A percentile compares a stretch with the other conserved stretches of the same genome.
Evolutionary conservation across 2,888 invertebrate genomes (phyloP).

Genomic region (Sarcophaga caerulescens): DNA sequence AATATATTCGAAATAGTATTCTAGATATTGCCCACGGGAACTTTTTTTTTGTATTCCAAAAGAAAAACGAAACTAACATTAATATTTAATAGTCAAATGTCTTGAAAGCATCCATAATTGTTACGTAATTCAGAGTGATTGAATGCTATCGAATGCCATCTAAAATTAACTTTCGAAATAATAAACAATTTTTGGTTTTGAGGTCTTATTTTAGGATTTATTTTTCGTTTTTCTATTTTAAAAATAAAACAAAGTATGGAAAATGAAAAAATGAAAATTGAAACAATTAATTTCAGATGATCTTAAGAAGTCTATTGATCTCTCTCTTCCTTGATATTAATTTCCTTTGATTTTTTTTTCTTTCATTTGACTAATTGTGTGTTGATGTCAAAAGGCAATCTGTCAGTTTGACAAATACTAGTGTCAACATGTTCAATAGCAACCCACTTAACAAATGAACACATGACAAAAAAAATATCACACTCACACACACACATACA

Average conservation of each 20-base stretch:
- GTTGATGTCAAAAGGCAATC: slow-evolving; percentile 57
- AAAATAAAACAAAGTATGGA: slow-evolving; percentile 1
- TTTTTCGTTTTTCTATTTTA: background rate
- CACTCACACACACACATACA: background rate
- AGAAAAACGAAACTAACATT: background rate
- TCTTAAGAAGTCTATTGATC: slow-evolving; percentile 47
- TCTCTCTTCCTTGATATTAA: background rate
- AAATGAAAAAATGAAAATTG: slow-evolving; percentile 12
- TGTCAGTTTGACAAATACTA: slow-evolving; percentile 65
- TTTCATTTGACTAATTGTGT: slow-evolving; percentile 52
- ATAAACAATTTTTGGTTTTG: slow-evolving; percentile 27
- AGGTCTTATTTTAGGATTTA: background rate
- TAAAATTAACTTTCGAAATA: slow-evolving; percentile 44
- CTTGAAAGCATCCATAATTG: background rate
- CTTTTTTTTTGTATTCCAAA: too few species aligned
- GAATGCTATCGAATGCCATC: slow-evolving; percentile 25
- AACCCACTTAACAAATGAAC: slow-evolving; percentile 28
- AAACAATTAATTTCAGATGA: slow-evolving; percentile 61
- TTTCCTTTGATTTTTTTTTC: background rate
- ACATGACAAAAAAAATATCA: slow-evolving; percentile 37
- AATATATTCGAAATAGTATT: too few species aligned
- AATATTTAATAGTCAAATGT: background rate
- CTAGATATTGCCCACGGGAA: too few species aligned
- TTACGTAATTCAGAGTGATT: slow-evolving; percentile 24
- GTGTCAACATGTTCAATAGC: slow-evolving; percentile 55